Percentiles rank a stretch among this genome's conserved stretches.
Evolutionary conservation across 2,797 vertebrate genomes (phyloP).

Genomic region (Atherinosoma microstoma): DNA sequence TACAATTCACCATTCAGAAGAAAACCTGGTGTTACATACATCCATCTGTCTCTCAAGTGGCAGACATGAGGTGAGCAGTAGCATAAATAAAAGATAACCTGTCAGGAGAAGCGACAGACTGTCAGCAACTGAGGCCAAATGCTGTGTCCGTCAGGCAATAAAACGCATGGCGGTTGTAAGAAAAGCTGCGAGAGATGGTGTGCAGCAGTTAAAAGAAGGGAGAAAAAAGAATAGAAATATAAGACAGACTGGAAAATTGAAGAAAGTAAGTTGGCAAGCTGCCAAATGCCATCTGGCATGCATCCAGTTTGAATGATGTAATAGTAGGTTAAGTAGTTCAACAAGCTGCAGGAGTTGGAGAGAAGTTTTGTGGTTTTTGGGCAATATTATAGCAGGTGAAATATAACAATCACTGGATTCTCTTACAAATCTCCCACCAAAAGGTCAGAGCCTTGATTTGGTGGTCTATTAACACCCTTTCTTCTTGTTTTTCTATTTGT

Average conservation of each 20-base stretch:
- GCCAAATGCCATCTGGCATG: slow-evolving; percentile 68
- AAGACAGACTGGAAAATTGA: slow-evolving; percentile 2
- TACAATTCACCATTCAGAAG: slow-evolving; percentile 70
- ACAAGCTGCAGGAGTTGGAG: slow-evolving; percentile 65
- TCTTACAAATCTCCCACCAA: slow-evolving; percentile 46
- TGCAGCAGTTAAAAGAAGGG: slow-evolving; percentile 10
- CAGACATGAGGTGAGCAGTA: slow-evolving; percentile 47
- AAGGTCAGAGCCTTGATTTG: neutral
- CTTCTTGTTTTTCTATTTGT: neutral
- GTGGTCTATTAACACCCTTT: neutral
- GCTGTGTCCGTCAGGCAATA: slow-evolving; percentile 6
- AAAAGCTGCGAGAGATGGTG: slow-evolving; percentile 32
- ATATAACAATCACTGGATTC: slow-evolving; percentile 71
- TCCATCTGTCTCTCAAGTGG: slow-evolving; percentile 62
- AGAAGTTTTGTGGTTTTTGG: slow-evolving; percentile 49
- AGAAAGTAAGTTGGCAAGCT: slow-evolving; percentile 55
- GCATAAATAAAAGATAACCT: slow-evolving; percentile 71
- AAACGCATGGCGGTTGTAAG: slow-evolving; percentile 20
- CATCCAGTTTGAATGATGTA: slow-evolving; percentile 79
- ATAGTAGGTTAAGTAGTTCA: slow-evolving; percentile 78
- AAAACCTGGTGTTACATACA: slow-evolving; percentile 59
- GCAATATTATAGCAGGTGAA: slow-evolving; percentile 77
- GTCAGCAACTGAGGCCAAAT: slow-evolving; percentile 43
- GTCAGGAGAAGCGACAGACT: slow-evolving; percentile 57
- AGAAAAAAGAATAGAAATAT: slow-evolving; percentile 3